Evolutionary conservation across 2,888 invertebrate species (phyloP), one percentile per base, ranked within the genome.

Genomic region (Drosophila stalkeri): DNA sequence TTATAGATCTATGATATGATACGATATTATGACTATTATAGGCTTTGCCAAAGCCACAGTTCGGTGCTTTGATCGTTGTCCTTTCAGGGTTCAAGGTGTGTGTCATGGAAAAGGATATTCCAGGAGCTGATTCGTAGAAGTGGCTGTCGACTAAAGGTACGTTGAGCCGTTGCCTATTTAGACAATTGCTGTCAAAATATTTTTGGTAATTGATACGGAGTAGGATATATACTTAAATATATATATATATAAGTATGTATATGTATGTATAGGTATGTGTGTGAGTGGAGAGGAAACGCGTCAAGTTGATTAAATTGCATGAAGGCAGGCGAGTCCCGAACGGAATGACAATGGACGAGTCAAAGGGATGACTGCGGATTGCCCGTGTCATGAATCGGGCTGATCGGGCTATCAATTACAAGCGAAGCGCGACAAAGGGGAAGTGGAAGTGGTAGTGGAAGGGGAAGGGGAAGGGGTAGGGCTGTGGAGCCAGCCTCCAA

Each of bases 391-490:
- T 89, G 74, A 61, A 41, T 67, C 82, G 16, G 35, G 35, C 82
- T 75, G 88, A 82, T 90, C 85, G 75, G 91, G 83, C 56, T 90
- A 86, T 90, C 91, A 85, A 91, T 91, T 91, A 89, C 90, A 89
- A 23, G 31, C 31, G 18, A 6, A 27, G 27, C 27, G 12, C 47
- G 7, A 20, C 4, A 37, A 14, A 1, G 20, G 23, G 6, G 7
- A 33, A n/a, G n/a, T 18, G 35, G 16, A 75, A 78, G 83, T n/a
- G 82, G 89, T 72, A 76, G 76, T 61, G 62, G 67, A 52, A n/a
- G n/a, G 20, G 23, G 6, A 14, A 1, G 20, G 23, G 6, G 7
- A 33, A n/a, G n/a, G 33, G 35, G 16, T 74, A 78, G 83, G 82
- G 89, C 74, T 77, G 76, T 61, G 62, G 67, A 52, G 63, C 77